Evolutionary conservation across 35 echinoderm and acorn worm genomes (phyloP).

Genomic region (Stichopus chloronotus): DNA sequence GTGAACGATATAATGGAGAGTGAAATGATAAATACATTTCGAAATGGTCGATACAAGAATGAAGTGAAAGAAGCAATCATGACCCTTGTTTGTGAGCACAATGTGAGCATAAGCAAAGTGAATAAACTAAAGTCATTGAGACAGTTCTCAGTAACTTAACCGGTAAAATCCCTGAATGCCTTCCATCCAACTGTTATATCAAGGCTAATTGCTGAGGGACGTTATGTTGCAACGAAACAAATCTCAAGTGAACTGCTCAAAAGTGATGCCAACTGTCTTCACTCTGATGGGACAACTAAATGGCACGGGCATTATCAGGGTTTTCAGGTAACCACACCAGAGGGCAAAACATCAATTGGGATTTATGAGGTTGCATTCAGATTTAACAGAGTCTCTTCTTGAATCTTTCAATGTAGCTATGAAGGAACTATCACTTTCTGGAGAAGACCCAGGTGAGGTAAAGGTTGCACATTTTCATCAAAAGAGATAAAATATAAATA

Average conservation of each 20-base stretch:
- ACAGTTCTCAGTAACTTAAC: conserved; percentile 25
- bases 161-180: not conserved
- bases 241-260: not conserved
- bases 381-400: not conserved
- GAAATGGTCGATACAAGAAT: conserved; percentile 34
- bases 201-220: not conserved
- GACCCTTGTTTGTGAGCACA: conserved; percentile 29
- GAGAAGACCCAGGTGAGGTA: conserved; percentile 17
- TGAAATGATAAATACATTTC: conserved; percentile 37
- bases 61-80: conserved; percentile 48
- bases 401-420: conserved; percentile 30
- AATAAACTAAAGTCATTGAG: conserved; percentile 43
- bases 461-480: conserved; percentile 26
- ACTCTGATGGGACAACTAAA: conserved; percentile 76
- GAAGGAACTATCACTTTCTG: conserved; percentile 18
- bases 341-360: conserved; percentile 56
- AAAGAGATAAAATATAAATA: not conserved
- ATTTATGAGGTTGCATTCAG: conserved; percentile 45
- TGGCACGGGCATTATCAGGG: conserved; percentile 61
- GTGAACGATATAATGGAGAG: conserved; percentile 11
- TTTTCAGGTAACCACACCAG: conserved; percentile 55
- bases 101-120: conserved; percentile 35
- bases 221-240: conserved; percentile 1
- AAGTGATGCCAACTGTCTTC: conserved; percentile 19
- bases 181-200: conserved; percentile 41